Conservation (phyloP, 2,797 vertebrate species). For the Acanthurus leucopareius region DNA sequence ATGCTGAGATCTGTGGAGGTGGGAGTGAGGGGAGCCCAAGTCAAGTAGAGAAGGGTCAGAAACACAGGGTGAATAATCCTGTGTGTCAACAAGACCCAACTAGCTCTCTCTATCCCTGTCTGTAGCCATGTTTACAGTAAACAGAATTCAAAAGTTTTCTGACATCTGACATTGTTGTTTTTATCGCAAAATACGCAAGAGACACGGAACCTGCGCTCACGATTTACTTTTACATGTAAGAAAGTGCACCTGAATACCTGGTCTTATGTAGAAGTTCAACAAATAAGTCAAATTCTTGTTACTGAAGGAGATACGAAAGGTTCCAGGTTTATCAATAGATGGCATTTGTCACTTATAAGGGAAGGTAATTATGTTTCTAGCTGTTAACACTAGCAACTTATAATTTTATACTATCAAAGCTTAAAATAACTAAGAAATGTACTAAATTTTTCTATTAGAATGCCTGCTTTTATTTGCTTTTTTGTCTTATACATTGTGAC, state of each 20-base stretch:
- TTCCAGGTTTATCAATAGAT: constrained; percentile 48
- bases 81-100: constrained; percentile 83
- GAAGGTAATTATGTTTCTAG: constrained; percentile 10
- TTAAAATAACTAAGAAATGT: constrained; percentile 15
- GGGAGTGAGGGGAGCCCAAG: constrained; percentile 76
- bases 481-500: constrained; percentile 68
- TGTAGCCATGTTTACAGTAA: constrained; percentile 80
- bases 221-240: background rate
- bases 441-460: constrained; percentile 45
- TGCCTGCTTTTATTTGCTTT: constrained; percentile 47
- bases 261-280: constrained; percentile 3
- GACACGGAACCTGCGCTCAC: constrained; percentile 5
- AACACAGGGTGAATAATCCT: constrained; percentile 85
- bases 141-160: constrained; percentile 64
- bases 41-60: constrained; percentile 85
- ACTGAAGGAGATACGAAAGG: constrained; percentile 11
- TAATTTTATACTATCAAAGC: constrained; percentile 11
- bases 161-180: constrained; percentile 71
- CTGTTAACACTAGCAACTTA: constrained; percentile 2
- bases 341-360: constrained; percentile 31
- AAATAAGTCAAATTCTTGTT: constrained; percentile 29
- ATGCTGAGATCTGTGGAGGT: constrained; percentile 81
- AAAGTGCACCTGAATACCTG: constrained; percentile 18
- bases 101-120: constrained; percentile 68
- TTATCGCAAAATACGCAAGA: constrained; percentile 56